Conservation (phyloP, 2,888 invertebrate genomes). For the Gandaritis pyraliata region DNA sequence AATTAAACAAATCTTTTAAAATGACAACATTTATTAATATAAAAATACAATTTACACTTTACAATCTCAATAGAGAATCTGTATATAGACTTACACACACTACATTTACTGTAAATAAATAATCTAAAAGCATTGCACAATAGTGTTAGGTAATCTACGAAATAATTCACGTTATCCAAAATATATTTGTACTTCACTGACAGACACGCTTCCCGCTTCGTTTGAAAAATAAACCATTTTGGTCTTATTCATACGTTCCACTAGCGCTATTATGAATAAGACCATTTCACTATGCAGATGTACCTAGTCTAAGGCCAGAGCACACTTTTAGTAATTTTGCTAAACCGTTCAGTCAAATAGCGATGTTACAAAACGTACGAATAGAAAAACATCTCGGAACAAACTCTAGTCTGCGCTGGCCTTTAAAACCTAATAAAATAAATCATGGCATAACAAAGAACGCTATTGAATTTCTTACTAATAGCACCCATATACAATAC, state of each 20-base stretch:
- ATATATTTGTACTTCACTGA: conserved; percentile 55
- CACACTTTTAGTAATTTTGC: too few relatives aligned
- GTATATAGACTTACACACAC: conserved; percentile 61
- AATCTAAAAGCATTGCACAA: conserved; percentile 56
- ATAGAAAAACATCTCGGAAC: too few relatives aligned
- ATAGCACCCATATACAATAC: conserved; percentile 13
- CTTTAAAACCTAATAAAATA: too few relatives aligned
- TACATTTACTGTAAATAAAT: conserved; percentile 57
- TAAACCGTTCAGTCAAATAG: too few relatives aligned
- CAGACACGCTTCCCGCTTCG: conserved; percentile 5
- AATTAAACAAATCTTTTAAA: conserved; percentile 31
- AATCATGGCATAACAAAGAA: too few relatives aligned
- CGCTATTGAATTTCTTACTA: background rate
- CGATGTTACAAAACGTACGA: too few relatives aligned
- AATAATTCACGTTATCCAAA: conserved; percentile 40
- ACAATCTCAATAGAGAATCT: conserved; percentile 77
- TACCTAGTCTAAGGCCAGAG: too few relatives aligned
- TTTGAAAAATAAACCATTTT: conserved; percentile 2
- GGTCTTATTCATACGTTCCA: too few relatives aligned
- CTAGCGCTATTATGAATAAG: too few relatives aligned
- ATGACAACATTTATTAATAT: conserved; percentile 66
- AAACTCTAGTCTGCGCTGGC: too few relatives aligned
- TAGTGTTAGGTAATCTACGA: conserved; percentile 26
- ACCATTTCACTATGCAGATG: too few relatives aligned
- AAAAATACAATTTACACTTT: conserved; percentile 71